phyloP scores from a whole-genome alignment of 2,113 vertebrate genomes.

The Syngnathus typhle region DNA sequence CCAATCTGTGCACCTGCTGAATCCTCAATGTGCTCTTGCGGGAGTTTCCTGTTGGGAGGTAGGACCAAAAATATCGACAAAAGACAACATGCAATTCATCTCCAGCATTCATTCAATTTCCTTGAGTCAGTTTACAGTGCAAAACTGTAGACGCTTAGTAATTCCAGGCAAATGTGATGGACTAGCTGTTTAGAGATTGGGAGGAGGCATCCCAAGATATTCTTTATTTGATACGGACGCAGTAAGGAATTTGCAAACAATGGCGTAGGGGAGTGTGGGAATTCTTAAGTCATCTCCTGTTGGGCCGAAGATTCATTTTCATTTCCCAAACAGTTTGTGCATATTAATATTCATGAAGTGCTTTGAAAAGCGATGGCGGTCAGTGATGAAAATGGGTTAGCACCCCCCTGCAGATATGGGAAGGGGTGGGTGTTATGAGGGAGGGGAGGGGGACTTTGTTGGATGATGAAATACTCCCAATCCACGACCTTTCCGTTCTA shows the following conservation, averaged over 20 bases:
- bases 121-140: background rate
- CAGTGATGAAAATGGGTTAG: slow-evolving; percentile 52
- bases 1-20: slow-evolving; percentile 68
- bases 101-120: slow-evolving; percentile 39
- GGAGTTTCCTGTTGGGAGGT: slow-evolving; percentile 46
- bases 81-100: slow-evolving; percentile 53
- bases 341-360: slow-evolving; percentile 70
- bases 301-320: slow-evolving; percentile 62
- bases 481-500: slow-evolving; percentile 72
- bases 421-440: slow-evolving; percentile 23
- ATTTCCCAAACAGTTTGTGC: slow-evolving; percentile 68
- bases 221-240: slow-evolving; percentile 45
- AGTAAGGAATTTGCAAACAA: slow-evolving; percentile 47
- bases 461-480: slow-evolving; percentile 67
- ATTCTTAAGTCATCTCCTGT: slow-evolving; percentile 57
- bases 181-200: background rate
- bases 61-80: slow-evolving; percentile 56
- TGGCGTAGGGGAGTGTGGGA: slow-evolving; percentile 33
- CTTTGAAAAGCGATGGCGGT: slow-evolving; percentile 60
- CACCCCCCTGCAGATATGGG: slow-evolving; percentile 44
- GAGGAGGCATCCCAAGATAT: slow-evolving; percentile 1
- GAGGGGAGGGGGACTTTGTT: slow-evolving; percentile 31
- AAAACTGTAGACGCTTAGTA: slow-evolving; percentile 20
- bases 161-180: slow-evolving; percentile 11
- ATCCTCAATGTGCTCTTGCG: slow-evolving; percentile 51